Evolutionary conservation across 2,888 invertebrate species (phyloP), one percentile per base, ranked within the genome.

Genomic region (Dynastes hyllus): DNA sequence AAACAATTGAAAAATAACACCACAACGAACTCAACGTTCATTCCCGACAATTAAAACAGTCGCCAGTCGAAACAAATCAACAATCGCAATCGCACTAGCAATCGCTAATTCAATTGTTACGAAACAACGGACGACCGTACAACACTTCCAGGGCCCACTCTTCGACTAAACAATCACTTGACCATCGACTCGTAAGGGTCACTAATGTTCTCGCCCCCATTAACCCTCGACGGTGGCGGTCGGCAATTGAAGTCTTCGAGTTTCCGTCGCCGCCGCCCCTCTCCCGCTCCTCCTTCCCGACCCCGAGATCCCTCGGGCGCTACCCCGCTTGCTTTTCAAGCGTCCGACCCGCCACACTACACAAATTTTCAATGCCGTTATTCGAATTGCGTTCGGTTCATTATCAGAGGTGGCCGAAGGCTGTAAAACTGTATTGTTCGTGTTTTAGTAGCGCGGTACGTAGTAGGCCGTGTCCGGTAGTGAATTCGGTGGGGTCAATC

Each of bases 161-260:
- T 73, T 45, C 58, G 51, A 73, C 73, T 73, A 78, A 78, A 78
- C 78, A 78, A 78, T 78, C 78, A 58, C 63, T 70, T 70, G 65
- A 65, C 78, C 78, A 71, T 69, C 70, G 78, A 71, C 61, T 71
- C 71, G 71, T 70, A 65, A 78, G 78, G 78, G 78, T 78, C 78
- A 65, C 78, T 78, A 78, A 78, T 78, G 78, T 78, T 65, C 58
- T 70, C 71, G 71, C 63, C 63, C 70, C 78, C 78, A 70, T 78
- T 78, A 78, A 78, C 71, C 53, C 63, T 58, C 37, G 61, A 50
- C 27, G 11, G 75, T 27, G 50, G 63, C 37, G 76, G 76, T 29
- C 51, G 32, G 78, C 78, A 78, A 78, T 78, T 71, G 78, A 78
- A 71, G 78, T 45, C 65, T 69, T 67, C 61, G 69, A 69, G 51